phyloP scores from a whole-genome alignment of 2,113 vertebrate species.

The Sterrhoptilus dennistouni region DNA sequence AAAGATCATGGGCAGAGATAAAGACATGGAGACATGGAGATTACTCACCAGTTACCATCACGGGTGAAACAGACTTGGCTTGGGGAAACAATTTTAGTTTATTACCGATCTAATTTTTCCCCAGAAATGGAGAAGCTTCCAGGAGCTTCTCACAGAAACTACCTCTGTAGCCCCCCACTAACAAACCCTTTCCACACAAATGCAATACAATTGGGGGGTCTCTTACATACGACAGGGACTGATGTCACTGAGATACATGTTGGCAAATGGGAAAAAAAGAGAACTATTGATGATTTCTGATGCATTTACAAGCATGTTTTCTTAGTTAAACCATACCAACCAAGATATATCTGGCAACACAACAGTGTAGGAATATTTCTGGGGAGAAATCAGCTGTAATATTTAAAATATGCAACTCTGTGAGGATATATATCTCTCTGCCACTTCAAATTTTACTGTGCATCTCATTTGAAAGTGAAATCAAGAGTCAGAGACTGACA shows the following conservation, averaged over 20 bases:
- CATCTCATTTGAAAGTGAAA: background rate
- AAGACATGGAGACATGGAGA: background rate
- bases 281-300: background rate
- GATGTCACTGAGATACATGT: background rate
- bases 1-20: rapidly evolving
- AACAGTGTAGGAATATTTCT: background rate
- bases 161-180: background rate
- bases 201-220: background rate
- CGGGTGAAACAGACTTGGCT: background rate
- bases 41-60: background rate
- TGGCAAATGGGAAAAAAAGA: background rate
- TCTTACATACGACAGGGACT: background rate
- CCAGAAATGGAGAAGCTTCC: background rate
- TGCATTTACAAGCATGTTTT: background rate
- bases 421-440: background rate
- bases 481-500: background rate
- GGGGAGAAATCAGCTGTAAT: background rate
- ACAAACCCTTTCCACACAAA: background rate
- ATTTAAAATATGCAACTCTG: background rate
- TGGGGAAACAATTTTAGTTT: background rate
- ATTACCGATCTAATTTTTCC: background rate
- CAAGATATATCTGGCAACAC: background rate
- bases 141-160: background rate
- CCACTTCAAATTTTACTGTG: background rate
- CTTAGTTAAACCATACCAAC: background rate